Evolutionary conservation across 2,113 vertebrate species (phyloP).

Genomic region (Herpailurus yagouaroundi): DNA sequence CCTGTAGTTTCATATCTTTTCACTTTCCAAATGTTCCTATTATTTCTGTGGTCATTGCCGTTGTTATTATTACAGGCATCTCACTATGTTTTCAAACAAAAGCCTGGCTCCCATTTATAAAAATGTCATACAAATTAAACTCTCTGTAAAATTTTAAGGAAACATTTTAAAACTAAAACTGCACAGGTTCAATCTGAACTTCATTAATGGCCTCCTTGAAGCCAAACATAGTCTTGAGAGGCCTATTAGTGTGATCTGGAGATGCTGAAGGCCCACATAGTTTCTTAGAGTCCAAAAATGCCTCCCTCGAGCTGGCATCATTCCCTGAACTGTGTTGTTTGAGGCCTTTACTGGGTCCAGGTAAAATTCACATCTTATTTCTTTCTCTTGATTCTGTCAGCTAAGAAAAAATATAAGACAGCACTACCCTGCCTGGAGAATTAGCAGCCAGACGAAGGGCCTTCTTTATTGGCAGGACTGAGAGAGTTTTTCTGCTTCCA

Average conservation of each 20-base stretch:
- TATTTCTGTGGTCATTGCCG: not conserved
- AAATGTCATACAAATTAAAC: constrained; percentile 66
- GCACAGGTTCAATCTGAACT: constrained; percentile 71
- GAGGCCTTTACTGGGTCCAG: constrained; percentile 63
- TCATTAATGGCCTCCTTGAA: constrained; percentile 72
- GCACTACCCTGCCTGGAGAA: not conserved
- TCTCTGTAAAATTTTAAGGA: constrained; percentile 61
- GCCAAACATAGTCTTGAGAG: constrained; percentile 73
- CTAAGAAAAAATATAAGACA: constrained; percentile 37
- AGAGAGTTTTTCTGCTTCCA: not conserved
- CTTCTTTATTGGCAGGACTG: not conserved
- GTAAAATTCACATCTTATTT: constrained; percentile 70
- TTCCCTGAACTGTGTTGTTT: constrained; percentile 64
- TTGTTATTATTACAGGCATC: not conserved
- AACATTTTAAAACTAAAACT: constrained; percentile 64
- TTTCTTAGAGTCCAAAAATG: constrained; percentile 71
- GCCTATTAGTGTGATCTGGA: constrained; percentile 73
- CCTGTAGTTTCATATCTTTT: not conserved
- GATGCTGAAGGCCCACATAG: constrained; percentile 70
- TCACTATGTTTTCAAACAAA: constrained; percentile 63
- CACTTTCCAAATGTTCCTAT: not conserved
- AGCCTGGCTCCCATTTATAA: constrained; percentile 53
- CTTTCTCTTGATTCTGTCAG: constrained; percentile 50
- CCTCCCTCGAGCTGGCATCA: constrained; percentile 62
- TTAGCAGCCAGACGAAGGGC: not conserved